Conservation (phyloP, 2,113 vertebrate species). For the Tautogolabrus adspersus region DNA sequence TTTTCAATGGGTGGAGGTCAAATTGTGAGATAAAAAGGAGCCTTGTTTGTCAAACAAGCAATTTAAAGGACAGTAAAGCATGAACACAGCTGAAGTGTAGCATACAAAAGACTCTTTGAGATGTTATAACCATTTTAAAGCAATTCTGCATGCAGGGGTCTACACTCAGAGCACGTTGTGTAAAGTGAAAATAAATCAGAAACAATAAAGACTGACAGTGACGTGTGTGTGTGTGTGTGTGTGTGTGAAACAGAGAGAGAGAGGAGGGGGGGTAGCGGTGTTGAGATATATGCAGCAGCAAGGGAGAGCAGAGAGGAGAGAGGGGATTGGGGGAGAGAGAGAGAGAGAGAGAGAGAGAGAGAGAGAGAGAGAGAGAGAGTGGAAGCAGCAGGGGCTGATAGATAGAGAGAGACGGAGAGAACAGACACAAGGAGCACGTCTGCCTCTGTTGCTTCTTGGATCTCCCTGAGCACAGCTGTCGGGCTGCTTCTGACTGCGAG, state of each 20-base stretch:
- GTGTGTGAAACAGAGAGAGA: constrained; percentile 3
- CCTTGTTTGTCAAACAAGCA: not conserved
- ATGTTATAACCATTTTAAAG: constrained; percentile 9
- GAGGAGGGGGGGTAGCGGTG: constrained; percentile 12
- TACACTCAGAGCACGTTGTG: constrained; percentile 6
- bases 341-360: constrained; percentile 42
- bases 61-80: not conserved
- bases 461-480: constrained; percentile 63
- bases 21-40: not conserved
- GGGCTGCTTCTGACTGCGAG: constrained; percentile 37
- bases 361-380: constrained; percentile 47
- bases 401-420: constrained; percentile 18
- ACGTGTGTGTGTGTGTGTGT: constrained; percentile 20
- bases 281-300: constrained; percentile 52
- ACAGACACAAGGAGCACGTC: constrained; percentile 58
- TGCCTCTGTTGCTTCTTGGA: constrained; percentile 56
- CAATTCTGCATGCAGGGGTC: not conserved
- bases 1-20: not conserved
- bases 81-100: not conserved
- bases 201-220: constrained; percentile 19
- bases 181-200: not conserved
- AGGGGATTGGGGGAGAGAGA: constrained; percentile 43
- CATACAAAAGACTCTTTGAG: not conserved
- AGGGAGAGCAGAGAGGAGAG: constrained; percentile 47
- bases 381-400: constrained; percentile 45